These are phyloP conservation scores for Eurypyga helias DNA, from an alignment of 2,113 vertebrate species.

Conservation along the genomic window DNA sequence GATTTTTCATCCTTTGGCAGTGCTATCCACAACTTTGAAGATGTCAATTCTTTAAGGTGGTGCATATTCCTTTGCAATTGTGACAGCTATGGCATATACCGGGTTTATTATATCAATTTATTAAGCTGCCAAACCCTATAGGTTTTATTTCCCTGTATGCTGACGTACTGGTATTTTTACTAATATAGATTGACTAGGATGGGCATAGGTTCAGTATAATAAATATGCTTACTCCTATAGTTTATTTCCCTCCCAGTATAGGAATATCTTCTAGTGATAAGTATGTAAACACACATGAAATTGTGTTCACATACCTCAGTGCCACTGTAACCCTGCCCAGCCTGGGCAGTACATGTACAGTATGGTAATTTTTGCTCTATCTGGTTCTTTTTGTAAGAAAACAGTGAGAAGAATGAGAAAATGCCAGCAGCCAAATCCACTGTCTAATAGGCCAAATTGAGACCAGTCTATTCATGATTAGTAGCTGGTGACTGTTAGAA, in stretches of 20 bases:
- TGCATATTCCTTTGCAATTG: background rate
- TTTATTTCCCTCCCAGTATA: background rate
- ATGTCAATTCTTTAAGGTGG: background rate
- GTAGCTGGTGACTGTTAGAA: background rate
- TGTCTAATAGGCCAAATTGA: background rate
- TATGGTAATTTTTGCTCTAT: background rate
- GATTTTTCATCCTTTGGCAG: background rate
- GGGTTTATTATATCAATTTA: background rate
- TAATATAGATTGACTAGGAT: background rate
- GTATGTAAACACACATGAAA: background rate
- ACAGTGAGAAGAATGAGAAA: background rate
- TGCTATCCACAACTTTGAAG: background rate
- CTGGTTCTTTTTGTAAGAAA: background rate
- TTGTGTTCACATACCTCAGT: background rate
- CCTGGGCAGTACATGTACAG: background rate
- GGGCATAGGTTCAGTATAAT: background rate
- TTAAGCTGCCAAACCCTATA: background rate
- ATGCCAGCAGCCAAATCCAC: background rate
- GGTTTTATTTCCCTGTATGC: background rate
- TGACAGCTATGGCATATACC: background rate
- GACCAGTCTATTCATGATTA: background rate
- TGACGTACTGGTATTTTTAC: background rate
- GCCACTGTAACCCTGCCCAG: background rate
- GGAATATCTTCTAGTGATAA: background rate
- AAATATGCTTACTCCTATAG: background rate